Percentiles rank a stretch among this genome's conserved stretches.
Evolutionary conservation across 2,797 vertebrate genomes (phyloP).

Genomic region (Sebastes vulpes): DNA sequence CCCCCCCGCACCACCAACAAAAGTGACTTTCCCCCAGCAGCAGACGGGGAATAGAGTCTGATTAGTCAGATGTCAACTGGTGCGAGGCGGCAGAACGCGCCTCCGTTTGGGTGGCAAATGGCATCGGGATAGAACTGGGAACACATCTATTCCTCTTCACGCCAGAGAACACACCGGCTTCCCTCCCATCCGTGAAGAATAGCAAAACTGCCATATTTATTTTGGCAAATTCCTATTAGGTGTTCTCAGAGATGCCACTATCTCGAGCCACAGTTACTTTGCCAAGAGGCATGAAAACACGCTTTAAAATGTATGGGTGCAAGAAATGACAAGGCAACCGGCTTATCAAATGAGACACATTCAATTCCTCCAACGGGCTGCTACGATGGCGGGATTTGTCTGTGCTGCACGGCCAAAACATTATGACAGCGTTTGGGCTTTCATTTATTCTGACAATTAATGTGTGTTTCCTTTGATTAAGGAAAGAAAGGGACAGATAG

Average conservation of each 20-base stretch:
- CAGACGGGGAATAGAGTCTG: constrained; percentile 83
- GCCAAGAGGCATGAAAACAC: constrained; percentile 71
- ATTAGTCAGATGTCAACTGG: constrained; percentile 86
- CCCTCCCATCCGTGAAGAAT: constrained; percentile 54
- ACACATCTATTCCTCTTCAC: constrained; percentile 78
- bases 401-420: constrained; percentile 45
- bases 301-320: constrained; percentile 60
- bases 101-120: constrained; percentile 81
- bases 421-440: constrained; percentile 49
- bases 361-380: constrained; percentile 42
- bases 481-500: constrained; percentile 50
- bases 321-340: constrained; percentile 55
- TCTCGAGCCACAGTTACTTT: constrained; percentile 77
- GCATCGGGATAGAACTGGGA: constrained; percentile 71
- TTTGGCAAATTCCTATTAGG: constrained; percentile 79
- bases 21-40: constrained; percentile 69
- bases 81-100: constrained; percentile 74
- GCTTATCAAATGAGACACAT: constrained; percentile 72
- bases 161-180: constrained; percentile 63
- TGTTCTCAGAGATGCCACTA: constrained; percentile 71
- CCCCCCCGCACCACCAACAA: constrained; percentile 15
- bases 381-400: constrained; percentile 52
- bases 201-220: constrained; percentile 77
- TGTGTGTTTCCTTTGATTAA: constrained; percentile 76
- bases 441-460: constrained; percentile 75